Evolutionary conservation across 2,113 vertebrate genomes (phyloP), one percentile per base, ranked within the genome.

Genomic region (Ornithorhynchus anatinus): DNA sequence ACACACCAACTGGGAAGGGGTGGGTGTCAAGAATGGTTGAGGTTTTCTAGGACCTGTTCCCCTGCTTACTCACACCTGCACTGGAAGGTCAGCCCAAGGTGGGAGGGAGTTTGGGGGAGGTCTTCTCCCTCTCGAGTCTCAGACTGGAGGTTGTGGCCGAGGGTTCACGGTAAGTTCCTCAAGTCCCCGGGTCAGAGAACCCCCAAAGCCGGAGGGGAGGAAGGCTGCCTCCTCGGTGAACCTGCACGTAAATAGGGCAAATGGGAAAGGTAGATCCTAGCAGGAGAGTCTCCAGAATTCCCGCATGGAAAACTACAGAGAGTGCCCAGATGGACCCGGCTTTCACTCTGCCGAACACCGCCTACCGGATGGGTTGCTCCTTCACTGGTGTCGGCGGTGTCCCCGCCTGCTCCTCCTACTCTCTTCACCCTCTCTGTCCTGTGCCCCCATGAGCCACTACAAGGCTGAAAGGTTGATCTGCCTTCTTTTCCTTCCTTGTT

Each of bases 401-500:
- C 50, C n/a, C n/a, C 53, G 61, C 80, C 60, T 54, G 77, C 76
- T 82, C 82, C 62, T 86, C 76, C 80, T n/a, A n/a, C n/a, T n/a
- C n/a, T n/a, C n/a, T 84, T 88, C 74, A 69, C 60, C 38, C 62
- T 59, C 79, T 89, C 69, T 86, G 75, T 92, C 85, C 72, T 86
- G 43, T 75, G 83, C 91, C 85, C 86, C 67, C 60, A 81, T 85
- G 81, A 91, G 89, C 65, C 77, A 84, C 39, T 88, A 85, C 76
- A 62, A 92, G 84, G 85, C 84, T 84, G 73, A 84, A 85, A 75
- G 73, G 89, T 81, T 92, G 89, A 84, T 85, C 64, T 58, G 89
- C 89, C 72, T 92, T 86, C 88, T 89, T 90, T 84, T 79, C 59
- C 54, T 80, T 87, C 89, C 84, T 82, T 79, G 85, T 92, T 94